Percentiles rank a stretch among this genome's conserved stretches.
These are phyloP conservation scores for Conchocele bisecta DNA, from an alignment of 2,888 invertebrate species.

Conservation along the genomic window DNA sequence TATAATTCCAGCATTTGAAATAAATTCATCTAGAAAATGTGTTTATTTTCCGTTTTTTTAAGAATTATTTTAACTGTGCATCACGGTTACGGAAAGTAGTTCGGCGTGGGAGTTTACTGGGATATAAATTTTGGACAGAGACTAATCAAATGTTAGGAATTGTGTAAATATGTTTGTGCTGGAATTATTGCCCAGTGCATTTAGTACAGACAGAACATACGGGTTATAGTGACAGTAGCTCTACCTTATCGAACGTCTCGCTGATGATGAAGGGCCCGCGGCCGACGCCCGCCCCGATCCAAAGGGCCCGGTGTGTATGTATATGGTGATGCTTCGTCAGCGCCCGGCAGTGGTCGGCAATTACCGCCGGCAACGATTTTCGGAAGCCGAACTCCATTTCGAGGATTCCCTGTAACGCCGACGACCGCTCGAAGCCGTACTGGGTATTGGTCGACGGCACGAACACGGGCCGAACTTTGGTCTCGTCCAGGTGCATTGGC, in stretches of 20 bases:
- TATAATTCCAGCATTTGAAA: no score
- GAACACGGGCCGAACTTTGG: conserved; percentile 36
- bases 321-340: conserved; percentile 48
- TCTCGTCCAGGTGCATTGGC: conserved; percentile 39
- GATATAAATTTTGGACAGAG: no score
- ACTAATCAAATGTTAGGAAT: no score
- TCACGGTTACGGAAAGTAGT: no score
- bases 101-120: no score
- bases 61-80: no score
- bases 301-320: conserved; percentile 63
- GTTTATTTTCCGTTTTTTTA: no score
- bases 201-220: no score
- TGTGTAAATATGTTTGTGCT: no score
- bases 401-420: conserved; percentile 69
- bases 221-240: no score
- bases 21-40: no score
- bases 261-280: conserved; percentile 70
- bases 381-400: conserved; percentile 77
- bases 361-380: conserved; percentile 65
- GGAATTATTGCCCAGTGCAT: no score
- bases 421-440: conserved; percentile 66
- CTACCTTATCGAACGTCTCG: conserved; percentile 69
- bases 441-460: conserved; percentile 70
- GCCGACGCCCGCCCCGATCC: conserved; percentile 75
- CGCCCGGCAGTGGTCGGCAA: conserved; percentile 60